phyloP scores from a whole-genome alignment of 2,888 invertebrate species.

The Torymus aiolomorphi region DNA sequence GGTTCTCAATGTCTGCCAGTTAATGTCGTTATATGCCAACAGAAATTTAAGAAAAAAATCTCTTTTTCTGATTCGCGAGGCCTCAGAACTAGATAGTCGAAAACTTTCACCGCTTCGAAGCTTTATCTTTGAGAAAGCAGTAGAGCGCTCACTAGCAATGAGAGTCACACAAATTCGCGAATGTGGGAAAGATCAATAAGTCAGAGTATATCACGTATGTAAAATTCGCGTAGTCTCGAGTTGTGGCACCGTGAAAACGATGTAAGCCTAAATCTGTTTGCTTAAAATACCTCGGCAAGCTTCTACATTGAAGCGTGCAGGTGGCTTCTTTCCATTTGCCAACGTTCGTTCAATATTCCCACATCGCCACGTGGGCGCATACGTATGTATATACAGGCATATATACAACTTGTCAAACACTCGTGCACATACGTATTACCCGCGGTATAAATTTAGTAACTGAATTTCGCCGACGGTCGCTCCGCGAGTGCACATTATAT shows the following conservation, averaged over 20 bases:
- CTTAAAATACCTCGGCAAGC: conserved; percentile 13
- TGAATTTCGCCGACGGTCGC: conserved; percentile 36
- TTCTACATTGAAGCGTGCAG: conserved; percentile 55
- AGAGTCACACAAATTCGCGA: no score
- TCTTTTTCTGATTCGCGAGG: no score
- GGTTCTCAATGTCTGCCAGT: no score
- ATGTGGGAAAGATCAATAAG: background rate
- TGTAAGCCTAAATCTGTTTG: conserved; percentile 4
- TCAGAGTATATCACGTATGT: background rate
- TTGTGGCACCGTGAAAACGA: background rate
- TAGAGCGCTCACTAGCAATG: no score
- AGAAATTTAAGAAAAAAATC: no score
- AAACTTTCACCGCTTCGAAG: no score
- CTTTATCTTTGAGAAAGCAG: no score
- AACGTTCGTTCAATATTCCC: conserved; percentile 56
- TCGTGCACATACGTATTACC: background rate
- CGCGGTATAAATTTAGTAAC: conserved; percentile 37
- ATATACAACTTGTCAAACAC: background rate
- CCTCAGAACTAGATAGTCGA: no score
- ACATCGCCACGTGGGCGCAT: conserved; percentile 5
- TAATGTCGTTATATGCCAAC: no score
- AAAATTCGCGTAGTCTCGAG: background rate
- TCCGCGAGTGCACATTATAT: conserved; percentile 25
- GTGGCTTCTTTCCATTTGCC: conserved; percentile 53
- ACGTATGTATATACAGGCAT: background rate